A percentile compares a stretch with the other conserved stretches of the same genome.
These are phyloP conservation scores for Bos indicus DNA, from an alignment of 2,113 vertebrate species.

Conservation along the genomic window DNA sequence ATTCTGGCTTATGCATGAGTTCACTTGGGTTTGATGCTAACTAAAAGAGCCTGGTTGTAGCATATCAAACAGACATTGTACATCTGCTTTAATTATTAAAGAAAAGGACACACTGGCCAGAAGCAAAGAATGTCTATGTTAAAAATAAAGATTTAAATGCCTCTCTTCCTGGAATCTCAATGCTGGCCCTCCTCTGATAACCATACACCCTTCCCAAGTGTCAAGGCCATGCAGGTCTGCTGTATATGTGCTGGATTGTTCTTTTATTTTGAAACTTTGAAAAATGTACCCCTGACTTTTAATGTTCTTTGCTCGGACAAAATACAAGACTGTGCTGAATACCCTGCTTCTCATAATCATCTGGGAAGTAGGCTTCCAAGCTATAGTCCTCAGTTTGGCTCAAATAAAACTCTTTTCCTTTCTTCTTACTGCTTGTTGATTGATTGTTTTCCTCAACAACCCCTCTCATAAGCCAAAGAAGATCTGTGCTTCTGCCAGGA, in stretches of 20 bases:
- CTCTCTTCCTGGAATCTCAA: not conserved
- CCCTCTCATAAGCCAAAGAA: not conserved
- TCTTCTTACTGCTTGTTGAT: not conserved
- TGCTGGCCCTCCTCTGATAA: not conserved
- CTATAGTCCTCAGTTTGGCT: not conserved
- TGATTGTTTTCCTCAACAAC: not conserved
- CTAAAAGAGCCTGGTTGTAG: not conserved
- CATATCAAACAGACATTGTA: not conserved
- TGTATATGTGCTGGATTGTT: not conserved
- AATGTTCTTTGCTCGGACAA: not conserved
- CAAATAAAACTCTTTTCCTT: not conserved
- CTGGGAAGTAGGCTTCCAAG: not conserved
- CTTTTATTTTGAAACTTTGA: not conserved
- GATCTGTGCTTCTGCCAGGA: not conserved
- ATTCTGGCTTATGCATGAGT: not conserved
- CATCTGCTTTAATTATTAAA: not conserved
- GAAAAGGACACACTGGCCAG: not conserved
- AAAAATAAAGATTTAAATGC: not conserved
- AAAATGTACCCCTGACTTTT: not conserved
- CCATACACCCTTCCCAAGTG: not conserved
- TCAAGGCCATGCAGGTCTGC: not conserved
- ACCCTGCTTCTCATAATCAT: not conserved
- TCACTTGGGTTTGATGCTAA: not conserved
- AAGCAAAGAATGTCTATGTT: not conserved
- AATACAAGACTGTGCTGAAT: not conserved